A percentile compares a stretch with the other conserved stretches of the same genome.
Evolutionary conservation across 2,797 vertebrate genomes (phyloP).

Genomic region (Pangasius djambal): DNA sequence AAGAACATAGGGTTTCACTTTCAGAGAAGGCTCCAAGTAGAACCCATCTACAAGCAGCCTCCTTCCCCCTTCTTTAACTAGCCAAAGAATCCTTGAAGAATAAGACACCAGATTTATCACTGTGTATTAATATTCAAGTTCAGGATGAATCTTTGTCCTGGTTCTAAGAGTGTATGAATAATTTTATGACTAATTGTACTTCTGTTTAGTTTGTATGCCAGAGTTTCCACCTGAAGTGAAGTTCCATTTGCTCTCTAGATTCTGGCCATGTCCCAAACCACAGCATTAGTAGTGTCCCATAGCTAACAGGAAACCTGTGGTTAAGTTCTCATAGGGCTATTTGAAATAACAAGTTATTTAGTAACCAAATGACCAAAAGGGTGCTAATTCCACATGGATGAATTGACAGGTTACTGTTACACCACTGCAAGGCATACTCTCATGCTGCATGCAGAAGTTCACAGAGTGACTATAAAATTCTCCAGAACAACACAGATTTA

Average conservation of each 20-base stretch:
- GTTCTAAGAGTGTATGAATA: neutral
- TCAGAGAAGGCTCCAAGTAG: neutral
- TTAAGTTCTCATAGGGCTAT: neutral
- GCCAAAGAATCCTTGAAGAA: neutral
- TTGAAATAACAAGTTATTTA: neutral
- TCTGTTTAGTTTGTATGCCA: neutral
- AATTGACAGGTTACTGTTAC: neutral
- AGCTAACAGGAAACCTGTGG: neutral
- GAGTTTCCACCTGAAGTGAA: neutral
- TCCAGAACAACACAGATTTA: neutral
- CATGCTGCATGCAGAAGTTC: neutral
- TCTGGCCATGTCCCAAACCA: neutral
- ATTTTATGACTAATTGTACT: neutral
- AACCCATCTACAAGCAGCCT: neutral
- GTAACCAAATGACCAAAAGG: neutral
- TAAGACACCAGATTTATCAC: neutral
- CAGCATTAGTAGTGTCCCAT: neutral
- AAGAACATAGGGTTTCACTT: neutral
- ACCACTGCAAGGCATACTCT: neutral
- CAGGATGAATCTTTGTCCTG: neutral
- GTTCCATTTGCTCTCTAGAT: too few relatives aligned
- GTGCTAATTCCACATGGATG: neutral
- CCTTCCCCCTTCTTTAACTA: neutral
- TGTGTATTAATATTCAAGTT: neutral
- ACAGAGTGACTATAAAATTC: neutral